Percentiles rank a stretch among this genome's conserved stretches.
Evolutionary conservation across 2,888 invertebrate species (phyloP).

Genomic region (Noctua pronuba): DNA sequence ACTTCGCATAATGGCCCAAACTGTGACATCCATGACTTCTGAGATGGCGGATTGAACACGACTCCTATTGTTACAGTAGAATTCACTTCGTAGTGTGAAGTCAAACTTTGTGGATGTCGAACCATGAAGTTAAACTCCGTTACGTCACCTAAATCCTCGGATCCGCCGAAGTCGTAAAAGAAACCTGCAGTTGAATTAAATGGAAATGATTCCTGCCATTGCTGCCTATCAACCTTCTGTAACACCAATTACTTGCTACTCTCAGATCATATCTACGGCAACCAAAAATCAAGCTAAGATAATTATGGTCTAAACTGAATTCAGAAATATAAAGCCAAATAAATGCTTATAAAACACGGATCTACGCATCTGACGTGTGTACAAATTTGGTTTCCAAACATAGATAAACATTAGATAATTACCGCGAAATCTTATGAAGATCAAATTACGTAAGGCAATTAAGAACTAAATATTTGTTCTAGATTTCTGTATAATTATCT

Average conservation of each 20-base stretch:
- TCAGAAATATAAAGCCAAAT: neutral
- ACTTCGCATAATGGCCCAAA: neutral
- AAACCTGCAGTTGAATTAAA: neutral
- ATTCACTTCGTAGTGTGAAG: neutral
- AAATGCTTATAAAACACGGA: neutral
- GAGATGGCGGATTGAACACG: neutral
- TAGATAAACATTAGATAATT: conserved; percentile 27
- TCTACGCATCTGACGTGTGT: neutral
- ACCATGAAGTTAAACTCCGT: neutral
- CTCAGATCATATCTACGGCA: neutral
- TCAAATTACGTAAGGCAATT: conserved; percentile 46
- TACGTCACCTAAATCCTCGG: neutral
- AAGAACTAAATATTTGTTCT: conserved; percentile 43
- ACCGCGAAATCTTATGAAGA: conserved; percentile 27
- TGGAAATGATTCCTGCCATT: neutral
- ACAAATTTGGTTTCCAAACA: conserved; percentile 2
- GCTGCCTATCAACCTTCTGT: neutral
- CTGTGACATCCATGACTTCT: neutral
- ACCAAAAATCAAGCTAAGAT: neutral
- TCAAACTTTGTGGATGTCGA: neutral
- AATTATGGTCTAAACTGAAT: conserved; percentile 1
- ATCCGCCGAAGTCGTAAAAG: neutral
- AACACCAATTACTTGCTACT: neutral
- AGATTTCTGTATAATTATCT: conserved; percentile 31
- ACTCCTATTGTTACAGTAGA: neutral